These are phyloP conservation scores for Aricia artaxerxes DNA, from an alignment of 2,888 invertebrate genomes.

Conservation along the genomic window DNA sequence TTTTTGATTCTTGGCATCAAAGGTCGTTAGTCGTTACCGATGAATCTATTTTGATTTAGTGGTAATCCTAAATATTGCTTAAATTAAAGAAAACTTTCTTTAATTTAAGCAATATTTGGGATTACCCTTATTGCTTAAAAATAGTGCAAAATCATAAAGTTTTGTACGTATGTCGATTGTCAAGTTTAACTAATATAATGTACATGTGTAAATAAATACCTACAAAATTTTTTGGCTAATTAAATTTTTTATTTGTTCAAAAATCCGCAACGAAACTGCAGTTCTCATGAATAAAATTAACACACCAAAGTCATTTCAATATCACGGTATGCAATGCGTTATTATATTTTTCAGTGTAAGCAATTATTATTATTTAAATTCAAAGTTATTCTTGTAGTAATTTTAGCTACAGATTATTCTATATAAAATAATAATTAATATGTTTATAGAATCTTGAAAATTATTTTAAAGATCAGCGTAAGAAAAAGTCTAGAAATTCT, in stretches of 20 bases:
- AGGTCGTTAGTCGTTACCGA: too few species aligned
- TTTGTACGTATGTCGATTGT: not conserved
- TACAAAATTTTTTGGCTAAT: not conserved
- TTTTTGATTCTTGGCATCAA: too few species aligned
- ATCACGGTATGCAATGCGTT: not conserved
- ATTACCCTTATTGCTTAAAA: too few species aligned
- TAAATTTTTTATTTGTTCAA: not conserved
- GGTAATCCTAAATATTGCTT: too few species aligned
- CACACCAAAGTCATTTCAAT: not conserved
- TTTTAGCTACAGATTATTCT: not conserved
- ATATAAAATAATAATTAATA: not conserved
- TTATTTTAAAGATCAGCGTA: too few species aligned
- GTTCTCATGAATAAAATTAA: not conserved
- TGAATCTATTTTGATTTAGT: too few species aligned
- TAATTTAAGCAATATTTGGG: too few species aligned
- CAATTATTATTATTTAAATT: not conserved
- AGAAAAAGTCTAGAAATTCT: too few species aligned
- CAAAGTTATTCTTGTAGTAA: not conserved
- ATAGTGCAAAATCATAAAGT: not conserved
- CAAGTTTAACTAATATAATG: not conserved
- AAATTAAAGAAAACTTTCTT: too few species aligned
- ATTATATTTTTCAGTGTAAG: not conserved
- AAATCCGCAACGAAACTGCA: not conserved
- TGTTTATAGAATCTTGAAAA: not conserved
- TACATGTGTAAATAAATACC: not conserved